These are phyloP conservation scores for Pangasius sanitwongsei DNA, from an alignment of 2,797 vertebrate species.

Conservation along the genomic window DNA sequence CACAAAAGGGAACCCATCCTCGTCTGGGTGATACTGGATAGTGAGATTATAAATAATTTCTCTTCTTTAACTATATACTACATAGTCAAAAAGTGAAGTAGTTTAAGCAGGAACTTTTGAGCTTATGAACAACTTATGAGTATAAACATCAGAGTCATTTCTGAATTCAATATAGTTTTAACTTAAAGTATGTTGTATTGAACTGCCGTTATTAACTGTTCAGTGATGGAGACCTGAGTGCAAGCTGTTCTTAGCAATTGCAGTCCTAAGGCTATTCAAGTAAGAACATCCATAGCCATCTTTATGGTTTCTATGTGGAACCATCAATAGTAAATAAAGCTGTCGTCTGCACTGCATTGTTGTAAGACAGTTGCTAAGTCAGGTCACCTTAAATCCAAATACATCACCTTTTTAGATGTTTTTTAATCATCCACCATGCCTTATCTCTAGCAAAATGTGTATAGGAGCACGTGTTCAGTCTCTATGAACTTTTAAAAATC, in stretches of 20 bases:
- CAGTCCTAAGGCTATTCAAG: not conserved
- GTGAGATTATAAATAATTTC: not conserved
- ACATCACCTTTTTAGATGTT: not conserved
- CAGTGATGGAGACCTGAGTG: not conserved
- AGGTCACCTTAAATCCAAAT: not conserved
- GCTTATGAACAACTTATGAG: not conserved
- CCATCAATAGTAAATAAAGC: not conserved
- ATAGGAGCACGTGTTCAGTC: not conserved
- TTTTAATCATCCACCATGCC: not conserved
- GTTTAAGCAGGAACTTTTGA: not conserved
- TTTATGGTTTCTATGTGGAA: not conserved
- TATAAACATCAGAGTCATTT: no score
- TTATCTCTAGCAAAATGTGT: not conserved
- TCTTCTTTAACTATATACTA: not conserved
- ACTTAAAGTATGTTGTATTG: no score
- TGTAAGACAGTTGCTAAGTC: not conserved
- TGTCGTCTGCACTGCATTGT: not conserved
- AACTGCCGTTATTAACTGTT: not conserved
- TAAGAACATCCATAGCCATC: not conserved
- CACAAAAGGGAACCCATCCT: no score
- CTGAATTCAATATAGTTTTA: no score
- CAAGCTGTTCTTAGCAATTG: not conserved
- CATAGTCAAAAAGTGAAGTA: not conserved
- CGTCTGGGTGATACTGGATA: not conserved
- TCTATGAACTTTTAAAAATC: not conserved